These are phyloP conservation scores for Argyrosomus regius DNA, from an alignment of 2,797 vertebrate species.

Conservation along the genomic window DNA sequence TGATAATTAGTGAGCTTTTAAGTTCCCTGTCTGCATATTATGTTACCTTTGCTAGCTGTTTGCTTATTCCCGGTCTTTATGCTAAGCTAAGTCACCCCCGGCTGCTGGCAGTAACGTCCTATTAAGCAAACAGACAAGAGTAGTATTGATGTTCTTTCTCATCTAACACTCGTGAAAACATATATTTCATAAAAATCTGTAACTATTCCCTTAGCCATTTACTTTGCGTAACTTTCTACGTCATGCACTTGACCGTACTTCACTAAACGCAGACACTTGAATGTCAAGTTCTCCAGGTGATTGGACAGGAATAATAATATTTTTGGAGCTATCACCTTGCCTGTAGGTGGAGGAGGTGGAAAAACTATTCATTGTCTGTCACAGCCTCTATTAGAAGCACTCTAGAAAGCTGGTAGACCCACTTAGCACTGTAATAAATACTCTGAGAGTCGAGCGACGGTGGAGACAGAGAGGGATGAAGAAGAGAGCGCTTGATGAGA, in stretches of 20 bases:
- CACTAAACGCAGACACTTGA: conserved; percentile 23
- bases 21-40: not conserved
- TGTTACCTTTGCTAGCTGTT: not conserved
- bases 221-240: not conserved
- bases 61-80: not conserved
- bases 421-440: conserved; percentile 76
- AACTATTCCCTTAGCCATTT: not conserved
- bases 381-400: conserved; percentile 67
- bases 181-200: not conserved
- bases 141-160: not conserved
- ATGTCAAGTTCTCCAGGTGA: conserved; percentile 44
- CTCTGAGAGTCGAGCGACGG: conserved; percentile 55
- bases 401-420: conserved; percentile 67
- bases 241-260: not conserved
- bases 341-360: conserved; percentile 69
- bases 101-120: not conserved
- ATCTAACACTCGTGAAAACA: not conserved
- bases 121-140: not conserved
- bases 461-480: conserved; percentile 45
- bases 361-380: conserved; percentile 65
- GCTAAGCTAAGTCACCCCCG: not conserved
- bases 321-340: conserved; percentile 65
- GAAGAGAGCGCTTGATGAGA: conserved; percentile 52
- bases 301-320: conserved; percentile 61
- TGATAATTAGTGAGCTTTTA: not conserved